Evolutionary conservation across 1,140 invertebrate species (phyloP), one percentile per base, ranked within the genome.

Genomic region (Monomorium pharaonis): DNA sequence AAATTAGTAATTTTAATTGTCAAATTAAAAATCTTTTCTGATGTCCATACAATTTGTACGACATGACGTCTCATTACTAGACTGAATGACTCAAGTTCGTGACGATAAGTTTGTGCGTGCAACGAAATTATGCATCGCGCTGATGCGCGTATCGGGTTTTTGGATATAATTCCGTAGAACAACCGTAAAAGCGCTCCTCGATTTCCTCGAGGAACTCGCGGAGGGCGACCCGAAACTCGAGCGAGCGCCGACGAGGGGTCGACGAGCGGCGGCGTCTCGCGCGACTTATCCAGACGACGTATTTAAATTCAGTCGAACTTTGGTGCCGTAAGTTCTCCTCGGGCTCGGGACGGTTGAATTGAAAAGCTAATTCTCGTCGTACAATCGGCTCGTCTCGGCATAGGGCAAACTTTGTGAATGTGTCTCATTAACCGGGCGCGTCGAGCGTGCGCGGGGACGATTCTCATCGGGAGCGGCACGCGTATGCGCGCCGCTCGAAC

Each of bases 301-400:
- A 93, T 92, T 93, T 93, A 93, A 92, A 92, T 92, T 92, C 91
- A 91, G 88, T 83, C 87, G 91, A 92, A 93, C 91, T 93, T 91
- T 87, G 90, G 90, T 87, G 84, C 87, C 87, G 90, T 89, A 89
- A 92, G 92, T 90, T 89, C 74, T 80, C 72, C 33, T 63, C 84
- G 86, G 87, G 81, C 86, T 80, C 91, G 87, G 86, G 83, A 91
- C 80, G 78, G 81, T 86, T 88, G 91, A 92, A 94, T 93, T 94
- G 91, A 94, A 94, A 94, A 93, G 94, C 93, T 93, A 94, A 94
- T 94, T 94, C 94, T 94, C 92, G 90, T 91, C 88, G 89, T 94
- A 94, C 93, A 94, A 94, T 94, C 93, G 92, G 90, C 91, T 94
- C 93, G 92, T 94, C 92, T 91, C 91, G 91, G 91, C 92, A 92